phyloP scores from a whole-genome alignment of 2,888 invertebrate species.

The Ennomos quercinarius region DNA sequence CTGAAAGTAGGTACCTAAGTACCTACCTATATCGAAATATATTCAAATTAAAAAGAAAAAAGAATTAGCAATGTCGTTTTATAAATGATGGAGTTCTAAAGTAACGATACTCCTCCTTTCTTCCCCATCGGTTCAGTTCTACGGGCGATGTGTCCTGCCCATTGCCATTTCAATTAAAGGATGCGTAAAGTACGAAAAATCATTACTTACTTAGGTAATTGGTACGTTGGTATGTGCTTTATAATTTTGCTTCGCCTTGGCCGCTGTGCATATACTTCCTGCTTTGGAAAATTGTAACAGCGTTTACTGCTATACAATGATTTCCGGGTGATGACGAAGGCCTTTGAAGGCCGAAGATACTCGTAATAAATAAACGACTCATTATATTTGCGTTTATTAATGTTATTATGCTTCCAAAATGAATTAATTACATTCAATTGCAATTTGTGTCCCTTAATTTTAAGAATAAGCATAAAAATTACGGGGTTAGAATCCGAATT shows the following conservation, averaged over 20 bases:
- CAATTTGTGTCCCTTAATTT: background rate
- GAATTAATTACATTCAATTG: background rate
- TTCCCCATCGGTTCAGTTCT: too few relatives aligned
- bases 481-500: too few relatives aligned
- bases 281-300: constrained; percentile 81
- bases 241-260: constrained; percentile 77
- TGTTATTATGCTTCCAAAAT: constrained; percentile 6
- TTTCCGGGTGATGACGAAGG: constrained; percentile 79
- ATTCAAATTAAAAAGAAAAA: too few relatives aligned
- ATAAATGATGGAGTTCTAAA: too few relatives aligned
- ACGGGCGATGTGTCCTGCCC: too few relatives aligned
- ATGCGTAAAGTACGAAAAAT: too few relatives aligned
- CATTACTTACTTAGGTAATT: constrained; percentile 25
- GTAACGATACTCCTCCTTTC: too few relatives aligned
- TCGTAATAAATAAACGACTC: constrained; percentile 57
- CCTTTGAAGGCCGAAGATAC: constrained; percentile 65
- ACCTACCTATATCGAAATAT: too few relatives aligned
- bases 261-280: constrained; percentile 72
- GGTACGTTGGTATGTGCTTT: constrained; percentile 46
- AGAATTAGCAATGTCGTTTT: too few relatives aligned
- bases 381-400: constrained; percentile 56
- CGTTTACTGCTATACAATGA: constrained; percentile 68
- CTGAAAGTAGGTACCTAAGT: too few relatives aligned
- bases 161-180: too few relatives aligned
- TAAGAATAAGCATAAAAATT: too few relatives aligned